Conservation (phyloP, 2,888 invertebrate species). For the Agelastica alni region DNA sequence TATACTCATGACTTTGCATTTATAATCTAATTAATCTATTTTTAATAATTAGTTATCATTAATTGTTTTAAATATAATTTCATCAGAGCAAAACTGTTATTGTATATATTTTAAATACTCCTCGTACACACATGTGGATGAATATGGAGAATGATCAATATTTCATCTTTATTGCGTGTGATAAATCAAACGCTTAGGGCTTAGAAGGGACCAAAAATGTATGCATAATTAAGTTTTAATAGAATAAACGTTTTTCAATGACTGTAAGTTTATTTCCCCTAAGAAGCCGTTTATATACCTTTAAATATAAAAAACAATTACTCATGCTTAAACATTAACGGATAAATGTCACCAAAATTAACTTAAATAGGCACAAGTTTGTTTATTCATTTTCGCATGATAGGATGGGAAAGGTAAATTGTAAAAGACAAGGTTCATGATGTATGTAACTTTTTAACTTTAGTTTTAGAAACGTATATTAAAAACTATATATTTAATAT, state of each 20-base stretch:
- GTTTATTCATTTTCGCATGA: slow-evolving; percentile 7
- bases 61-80: too few species aligned
- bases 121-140: slow-evolving; percentile 14
- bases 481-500: too few species aligned
- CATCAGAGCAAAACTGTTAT: too few species aligned
- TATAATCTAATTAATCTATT: too few species aligned
- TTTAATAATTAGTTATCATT: too few species aligned
- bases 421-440: too few species aligned
- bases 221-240: slow-evolving; percentile 26
- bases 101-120: too few species aligned
- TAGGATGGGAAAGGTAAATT: slow-evolving; percentile 10
- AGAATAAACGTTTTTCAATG: slow-evolving; percentile 22
- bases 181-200: slow-evolving; percentile 29
- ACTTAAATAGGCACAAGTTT: background rate
- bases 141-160: slow-evolving; percentile 27
- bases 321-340: slow-evolving; percentile 5
- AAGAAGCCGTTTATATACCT: slow-evolving; percentile 11
- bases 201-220: slow-evolving; percentile 24
- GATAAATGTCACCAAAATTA: slow-evolving; percentile 10
- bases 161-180: slow-evolving; percentile 27
- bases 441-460: too few species aligned
- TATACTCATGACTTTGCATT: too few species aligned
- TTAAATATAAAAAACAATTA: slow-evolving; percentile 10
- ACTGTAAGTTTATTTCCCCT: slow-evolving; percentile 14
- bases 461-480: too few species aligned